A percentile compares a stretch with the other conserved stretches of the same genome.
Conservation (phyloP, 2,113 vertebrate genomes). For the Microcebus jonahi region DNA sequence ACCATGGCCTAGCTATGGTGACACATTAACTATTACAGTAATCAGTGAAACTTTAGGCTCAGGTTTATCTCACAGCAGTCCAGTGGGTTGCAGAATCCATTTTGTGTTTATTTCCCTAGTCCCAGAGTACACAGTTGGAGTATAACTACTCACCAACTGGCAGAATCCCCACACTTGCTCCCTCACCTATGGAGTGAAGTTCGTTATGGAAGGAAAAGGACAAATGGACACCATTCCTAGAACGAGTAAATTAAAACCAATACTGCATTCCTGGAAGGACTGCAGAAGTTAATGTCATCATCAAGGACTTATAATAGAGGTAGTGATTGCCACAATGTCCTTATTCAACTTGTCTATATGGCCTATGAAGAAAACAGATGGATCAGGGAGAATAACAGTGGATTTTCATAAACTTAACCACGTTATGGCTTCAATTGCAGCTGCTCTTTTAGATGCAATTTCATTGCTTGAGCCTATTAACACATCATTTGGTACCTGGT, state of each 20-base stretch:
- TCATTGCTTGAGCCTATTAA: neutral
- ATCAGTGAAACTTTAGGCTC: neutral
- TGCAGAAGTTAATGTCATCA: neutral
- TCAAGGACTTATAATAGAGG: neutral
- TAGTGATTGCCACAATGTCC: neutral
- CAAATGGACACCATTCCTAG: neutral
- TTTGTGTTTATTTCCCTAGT: neutral
- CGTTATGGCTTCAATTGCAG: neutral
- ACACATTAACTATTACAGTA: neutral
- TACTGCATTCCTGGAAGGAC: neutral
- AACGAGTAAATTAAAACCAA: neutral
- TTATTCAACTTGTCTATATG: neutral
- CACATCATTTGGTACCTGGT: neutral
- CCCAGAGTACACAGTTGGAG: neutral
- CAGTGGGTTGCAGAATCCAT: neutral
- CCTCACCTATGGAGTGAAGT: neutral
- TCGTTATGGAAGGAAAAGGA: neutral
- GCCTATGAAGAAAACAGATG: neutral
- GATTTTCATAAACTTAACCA: neutral
- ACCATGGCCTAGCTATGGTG: neutral
- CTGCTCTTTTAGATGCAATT: neutral
- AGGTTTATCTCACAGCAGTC: neutral
- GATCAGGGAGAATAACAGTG: neutral
- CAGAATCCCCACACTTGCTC: neutral
- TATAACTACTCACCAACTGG: neutral